Conservation (phyloP, 2,113 vertebrate species). For the Hoplias malabaricus region DNA sequence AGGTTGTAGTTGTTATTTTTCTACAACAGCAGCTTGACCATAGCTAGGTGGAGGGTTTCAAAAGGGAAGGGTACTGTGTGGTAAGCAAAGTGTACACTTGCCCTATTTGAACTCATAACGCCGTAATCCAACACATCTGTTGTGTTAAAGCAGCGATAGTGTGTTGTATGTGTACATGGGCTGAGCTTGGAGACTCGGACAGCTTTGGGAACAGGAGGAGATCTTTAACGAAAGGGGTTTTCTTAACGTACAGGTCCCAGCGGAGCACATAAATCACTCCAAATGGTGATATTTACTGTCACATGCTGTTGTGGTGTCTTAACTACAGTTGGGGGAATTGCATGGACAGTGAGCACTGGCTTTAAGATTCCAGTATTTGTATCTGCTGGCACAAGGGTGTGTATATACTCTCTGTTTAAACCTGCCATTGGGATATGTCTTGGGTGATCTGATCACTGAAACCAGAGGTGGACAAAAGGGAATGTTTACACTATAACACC, state of each 20-base stretch:
- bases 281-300: not conserved
- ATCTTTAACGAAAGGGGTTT: not conserved
- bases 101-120: no score
- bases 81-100: conserved; percentile 32
- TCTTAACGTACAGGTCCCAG: not conserved
- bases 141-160: not conserved
- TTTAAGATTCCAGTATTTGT: not conserved
- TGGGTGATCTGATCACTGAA: no score
- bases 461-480: no score
- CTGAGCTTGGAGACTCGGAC: not conserved
- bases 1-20: no score
- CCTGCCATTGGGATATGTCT: no score
- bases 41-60: no score
- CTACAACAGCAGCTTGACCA: no score
- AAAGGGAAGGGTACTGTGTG: conserved; percentile 7
- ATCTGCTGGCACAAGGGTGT: no score
- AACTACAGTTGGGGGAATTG: not conserved
- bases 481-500: no score
- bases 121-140: conserved; percentile 9
- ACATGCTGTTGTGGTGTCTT: not conserved
- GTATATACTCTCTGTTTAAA: no score
- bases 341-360: not conserved
- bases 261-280: not conserved
- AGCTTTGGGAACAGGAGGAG: not conserved
- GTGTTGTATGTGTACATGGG: not conserved